Evolutionary conservation across 2,888 invertebrate genomes (phyloP), one percentile per base, ranked within the genome.

Genomic region (Stenolophus ochropezus): DNA sequence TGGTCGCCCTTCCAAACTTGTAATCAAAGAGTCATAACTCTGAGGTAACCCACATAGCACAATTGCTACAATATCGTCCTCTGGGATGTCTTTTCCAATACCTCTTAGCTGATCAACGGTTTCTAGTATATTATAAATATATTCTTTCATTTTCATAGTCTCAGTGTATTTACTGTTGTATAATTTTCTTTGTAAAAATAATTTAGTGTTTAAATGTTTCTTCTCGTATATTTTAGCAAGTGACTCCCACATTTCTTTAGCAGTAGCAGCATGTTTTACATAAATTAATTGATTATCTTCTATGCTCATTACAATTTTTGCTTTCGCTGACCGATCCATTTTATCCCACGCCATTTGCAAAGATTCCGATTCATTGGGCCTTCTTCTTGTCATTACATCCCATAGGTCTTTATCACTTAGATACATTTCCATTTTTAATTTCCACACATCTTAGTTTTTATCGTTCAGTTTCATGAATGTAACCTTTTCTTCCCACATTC

Each of bases 391-490:
- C 4, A 56, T 18, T 56, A 20, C 6, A 18, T 16, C 53, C 53
- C 53, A 56, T 18, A 56, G 18, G 16, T 56, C 53, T 56, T 56
- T 56, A 56, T 56, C 20, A 2, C 1, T 18, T 18, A 20, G 18
- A 4, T 53, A 53, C 53, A 53, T 53, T 53, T 53, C 53, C 53
- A 53, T 53, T 53, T 53, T 53, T 4, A 53, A 53, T 4, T 53
- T 53, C 16, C 53, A 53, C 4, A 53, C 53, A 16, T 53, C 18
- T 4, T 16, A 53, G 14, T 53, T 14, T 1, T 56, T 1, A 56
- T 20, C 53, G 20, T 56, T 56, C 20, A 56, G 20, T 20, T 56
- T 56, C 16, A 20, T 56, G 6, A 56, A 56, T 56, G 20, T 56
- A 6, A 56, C 18, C 20, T 56, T 56, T 14, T 56, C 53, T 2